A percentile compares a stretch with the other conserved stretches of the same genome.
Conservation (phyloP, 2,888 invertebrate genomes). For the Psylliodes chrysocephalus region DNA sequence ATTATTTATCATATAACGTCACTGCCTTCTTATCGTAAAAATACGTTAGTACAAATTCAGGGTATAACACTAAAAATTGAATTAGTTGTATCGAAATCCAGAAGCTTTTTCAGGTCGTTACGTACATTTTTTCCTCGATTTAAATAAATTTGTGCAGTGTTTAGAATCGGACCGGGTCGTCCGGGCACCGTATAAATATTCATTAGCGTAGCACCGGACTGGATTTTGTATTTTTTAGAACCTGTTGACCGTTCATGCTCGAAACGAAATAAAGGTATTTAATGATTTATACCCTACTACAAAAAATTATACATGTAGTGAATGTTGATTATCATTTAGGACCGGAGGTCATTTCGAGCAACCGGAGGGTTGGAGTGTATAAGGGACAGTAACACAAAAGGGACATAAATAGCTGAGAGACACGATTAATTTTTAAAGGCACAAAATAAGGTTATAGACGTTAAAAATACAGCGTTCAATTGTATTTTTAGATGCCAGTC, state of each 20-base stretch:
- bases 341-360: neutral
- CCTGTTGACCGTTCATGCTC: slow-evolving; percentile 11
- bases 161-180: slow-evolving; percentile 41
- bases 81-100: no score
- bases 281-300: slow-evolving; percentile 33
- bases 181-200: slow-evolving; percentile 50
- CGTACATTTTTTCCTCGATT: neutral
- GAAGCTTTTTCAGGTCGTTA: no score
- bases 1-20: no score
- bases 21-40: no score
- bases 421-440: neutral
- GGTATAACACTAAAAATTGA: no score
- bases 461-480: no score
- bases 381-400: neutral
- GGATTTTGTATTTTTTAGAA: slow-evolving; percentile 37
- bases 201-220: slow-evolving; percentile 45
- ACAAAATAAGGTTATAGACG: no score
- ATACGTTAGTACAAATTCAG: no score
- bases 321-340: slow-evolving; percentile 30
- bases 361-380: neutral
- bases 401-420: neutral
- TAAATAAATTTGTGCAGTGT: slow-evolving; percentile 28
- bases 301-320: slow-evolving; percentile 35
- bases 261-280: slow-evolving; percentile 34
- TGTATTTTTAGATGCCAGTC: no score